phyloP scores from a whole-genome alignment of 2,113 vertebrate genomes.

The Labrus mixtus region DNA sequence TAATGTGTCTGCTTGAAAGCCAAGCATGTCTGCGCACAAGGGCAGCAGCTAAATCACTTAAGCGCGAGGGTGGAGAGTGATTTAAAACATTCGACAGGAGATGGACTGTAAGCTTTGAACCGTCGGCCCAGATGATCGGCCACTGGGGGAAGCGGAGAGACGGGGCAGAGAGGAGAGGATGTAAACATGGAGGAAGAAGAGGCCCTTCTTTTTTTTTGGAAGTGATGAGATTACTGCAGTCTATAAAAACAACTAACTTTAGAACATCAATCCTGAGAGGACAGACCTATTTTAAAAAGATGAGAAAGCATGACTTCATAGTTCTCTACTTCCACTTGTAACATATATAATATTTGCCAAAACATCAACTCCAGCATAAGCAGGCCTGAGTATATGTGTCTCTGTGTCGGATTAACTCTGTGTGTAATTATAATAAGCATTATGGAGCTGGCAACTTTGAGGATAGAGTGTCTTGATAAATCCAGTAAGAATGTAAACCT shows the following conservation, averaged over 20 bases:
- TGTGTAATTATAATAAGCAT: constrained; percentile 70
- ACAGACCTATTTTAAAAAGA: not conserved
- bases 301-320: not conserved
- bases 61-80: constrained; percentile 71
- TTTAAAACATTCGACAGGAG: constrained; percentile 72
- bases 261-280: not conserved
- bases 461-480: constrained; percentile 84
- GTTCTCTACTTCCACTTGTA: not conserved
- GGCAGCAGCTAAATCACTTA: constrained; percentile 77
- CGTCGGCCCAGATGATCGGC: constrained; percentile 61
- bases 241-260: not conserved
- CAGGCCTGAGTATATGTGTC: constrained; percentile 7
- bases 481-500: constrained; percentile 83
- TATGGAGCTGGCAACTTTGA: constrained; percentile 67
- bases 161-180: not conserved
- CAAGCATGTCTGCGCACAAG: constrained; percentile 38
- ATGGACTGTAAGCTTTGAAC: constrained; percentile 67
- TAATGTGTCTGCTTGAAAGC: constrained; percentile 45
- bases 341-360: not conserved
- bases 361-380: not conserved
- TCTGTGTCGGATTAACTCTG: constrained; percentile 29
- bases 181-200: constrained; percentile 14
- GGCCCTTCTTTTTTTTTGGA: not conserved
- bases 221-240: not conserved
- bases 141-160: constrained; percentile 16